Percentiles rank a stretch among this genome's conserved stretches.
phyloP scores from a whole-genome alignment of 2,797 vertebrate species.

The Pelobates cultripes region DNA sequence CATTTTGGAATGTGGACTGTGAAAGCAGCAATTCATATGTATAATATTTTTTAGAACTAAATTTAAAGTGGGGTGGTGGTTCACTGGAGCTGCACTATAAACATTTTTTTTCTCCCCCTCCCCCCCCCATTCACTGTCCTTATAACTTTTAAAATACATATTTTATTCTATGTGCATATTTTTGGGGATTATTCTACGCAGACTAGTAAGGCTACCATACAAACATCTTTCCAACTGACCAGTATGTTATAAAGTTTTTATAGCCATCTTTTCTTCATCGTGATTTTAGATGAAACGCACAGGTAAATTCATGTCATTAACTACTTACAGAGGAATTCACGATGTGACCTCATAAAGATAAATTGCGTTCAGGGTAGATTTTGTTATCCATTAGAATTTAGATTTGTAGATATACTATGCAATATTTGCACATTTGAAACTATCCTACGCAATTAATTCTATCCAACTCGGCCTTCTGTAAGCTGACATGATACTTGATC shows the following conservation, averaged over 20 bases:
- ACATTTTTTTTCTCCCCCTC: neutral
- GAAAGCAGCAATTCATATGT: neutral
- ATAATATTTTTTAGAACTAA: neutral
- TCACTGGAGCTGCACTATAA: neutral
- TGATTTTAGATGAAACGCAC: no score
- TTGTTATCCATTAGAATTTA: neutral
- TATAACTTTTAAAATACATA: neutral
- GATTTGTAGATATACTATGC: neutral
- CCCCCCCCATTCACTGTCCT: neutral
- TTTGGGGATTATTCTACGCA: neutral
- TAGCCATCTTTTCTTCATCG: no score
- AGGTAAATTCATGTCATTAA: no score
- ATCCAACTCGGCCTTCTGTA: neutral
- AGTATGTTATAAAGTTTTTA: no score
- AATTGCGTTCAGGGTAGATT: no score
- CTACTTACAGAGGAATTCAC: no score
- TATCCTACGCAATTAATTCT: neutral
- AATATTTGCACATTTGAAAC: neutral
- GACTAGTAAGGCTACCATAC: constrained; percentile 36
- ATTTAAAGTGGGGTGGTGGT: neutral
- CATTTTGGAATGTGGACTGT: neutral
- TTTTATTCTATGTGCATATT: neutral
- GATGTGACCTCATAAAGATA: no score
- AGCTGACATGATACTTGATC: no score
- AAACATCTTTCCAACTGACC: constrained; percentile 8